These are phyloP conservation scores for Gulo gulo DNA, from an alignment of 2,113 vertebrate species.

Conservation along the genomic window DNA sequence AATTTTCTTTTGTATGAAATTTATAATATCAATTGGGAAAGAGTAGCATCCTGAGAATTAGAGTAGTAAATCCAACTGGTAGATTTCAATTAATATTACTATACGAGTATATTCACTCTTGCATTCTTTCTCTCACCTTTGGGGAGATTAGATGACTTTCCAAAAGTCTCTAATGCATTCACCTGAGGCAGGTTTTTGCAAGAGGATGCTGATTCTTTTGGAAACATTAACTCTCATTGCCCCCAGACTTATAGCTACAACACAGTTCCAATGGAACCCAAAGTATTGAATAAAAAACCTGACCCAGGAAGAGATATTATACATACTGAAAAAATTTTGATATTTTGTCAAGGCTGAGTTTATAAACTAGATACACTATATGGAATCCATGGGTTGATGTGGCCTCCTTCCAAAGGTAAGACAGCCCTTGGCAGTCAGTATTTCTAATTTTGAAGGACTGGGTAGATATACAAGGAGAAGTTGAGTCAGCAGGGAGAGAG, in stretches of 20 bases:
- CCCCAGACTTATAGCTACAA: not conserved
- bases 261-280: not conserved
- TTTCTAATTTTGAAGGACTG: not conserved
- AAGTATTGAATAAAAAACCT: not conserved
- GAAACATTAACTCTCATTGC: not conserved
- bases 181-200: not conserved
- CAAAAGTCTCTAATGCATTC: not conserved
- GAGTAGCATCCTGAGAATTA: not conserved
- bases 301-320: not conserved
- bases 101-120: not conserved
- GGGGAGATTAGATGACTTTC: not conserved
- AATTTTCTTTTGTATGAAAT: not conserved
- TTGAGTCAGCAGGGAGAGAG: not conserved
- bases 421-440: accelerated
- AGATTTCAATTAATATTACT: not conserved
- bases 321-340: not conserved
- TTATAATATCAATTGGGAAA: not conserved
- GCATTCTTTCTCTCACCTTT: no score
- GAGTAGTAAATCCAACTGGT: not conserved
- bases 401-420: not conserved
- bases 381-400: accelerated
- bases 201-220: not conserved
- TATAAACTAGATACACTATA: not conserved
- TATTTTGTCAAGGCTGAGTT: not conserved
- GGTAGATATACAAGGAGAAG: not conserved